A percentile compares a stretch with the other conserved stretches of the same genome.
These are phyloP conservation scores for Ptilonorhynchus violaceus DNA, from an alignment of 2,113 vertebrate species.

Conservation along the genomic window DNA sequence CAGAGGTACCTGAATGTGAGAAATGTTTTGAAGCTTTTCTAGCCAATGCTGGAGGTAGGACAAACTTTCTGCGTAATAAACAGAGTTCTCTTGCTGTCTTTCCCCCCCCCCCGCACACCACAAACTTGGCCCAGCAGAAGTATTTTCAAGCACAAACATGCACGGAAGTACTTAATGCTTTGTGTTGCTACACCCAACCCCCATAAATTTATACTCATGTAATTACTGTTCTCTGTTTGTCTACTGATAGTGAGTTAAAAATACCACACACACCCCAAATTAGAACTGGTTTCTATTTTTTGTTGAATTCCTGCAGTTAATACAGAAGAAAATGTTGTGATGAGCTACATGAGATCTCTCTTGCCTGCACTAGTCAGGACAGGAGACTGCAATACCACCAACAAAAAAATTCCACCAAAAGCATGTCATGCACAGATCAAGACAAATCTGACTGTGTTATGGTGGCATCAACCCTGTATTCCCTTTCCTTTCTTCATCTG, in stretches of 20 bases:
- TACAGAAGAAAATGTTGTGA: background rate
- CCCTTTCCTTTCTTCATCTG: background rate
- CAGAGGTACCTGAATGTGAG: background rate
- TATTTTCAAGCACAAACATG: background rate
- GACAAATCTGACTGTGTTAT: background rate
- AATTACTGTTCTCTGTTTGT: constrained; percentile 8
- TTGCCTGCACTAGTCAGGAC: background rate
- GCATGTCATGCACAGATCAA: background rate
- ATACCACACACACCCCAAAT: background rate
- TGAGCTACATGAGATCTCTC: background rate
- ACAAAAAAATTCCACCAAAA: background rate
- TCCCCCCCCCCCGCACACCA: background rate
- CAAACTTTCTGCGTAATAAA: background rate
- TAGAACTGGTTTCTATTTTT: background rate
- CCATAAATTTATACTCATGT: background rate
- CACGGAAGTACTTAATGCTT: background rate
- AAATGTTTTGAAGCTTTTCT: background rate
- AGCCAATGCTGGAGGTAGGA: background rate
- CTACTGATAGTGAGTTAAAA: background rate
- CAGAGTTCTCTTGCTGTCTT: background rate
- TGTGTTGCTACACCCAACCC: background rate
- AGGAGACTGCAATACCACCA: background rate
- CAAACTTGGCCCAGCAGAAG: background rate
- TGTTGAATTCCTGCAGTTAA: background rate
- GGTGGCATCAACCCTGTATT: background rate